Evolutionary conservation across 35 echinoderm and acorn worm species (phyloP), one percentile per base, ranked within the genome.

Genomic region (Ophiothrix spiculata): DNA sequence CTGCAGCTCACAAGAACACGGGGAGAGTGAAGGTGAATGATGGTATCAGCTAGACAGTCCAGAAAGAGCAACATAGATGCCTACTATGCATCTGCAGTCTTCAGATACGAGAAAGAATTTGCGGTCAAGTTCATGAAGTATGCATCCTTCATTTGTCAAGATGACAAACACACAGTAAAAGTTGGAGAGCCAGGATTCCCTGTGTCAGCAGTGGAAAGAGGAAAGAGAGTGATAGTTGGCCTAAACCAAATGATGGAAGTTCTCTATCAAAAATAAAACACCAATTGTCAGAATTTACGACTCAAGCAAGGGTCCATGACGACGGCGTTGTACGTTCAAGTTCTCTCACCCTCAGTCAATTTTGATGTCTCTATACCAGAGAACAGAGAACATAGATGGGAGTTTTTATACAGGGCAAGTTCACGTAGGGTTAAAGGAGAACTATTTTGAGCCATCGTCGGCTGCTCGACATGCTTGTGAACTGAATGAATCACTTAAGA

Each of bases 11-110:
- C 6, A 35, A 40, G 39, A 63, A 80, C 37, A 86, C 89, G 39
- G 89, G 82, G 3, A 84, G 49, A 54, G 0, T 90, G 19, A 85
- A 85, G 56, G 39, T 90, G 0, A 91, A 85, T 54, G 49, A 69
- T 15, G 60, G 86, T 90, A 34, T 79, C 75, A 25, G 40, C 82
- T 1, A 38, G 77, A 13, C 83, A 91, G 42, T 32, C 13, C n/a
- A 78, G 89, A 28, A 91, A 91, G 75, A 33, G 64, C 32, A 82
- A 91, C 31, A n/a, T 40, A 0, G 82, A 91, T 34, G 32, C 75
- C 0, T 64, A 91, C 42, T 90, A 91, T 91, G 89, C 89, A 2
- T 91, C 83, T 40, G 41, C 89, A 19, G 35, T 79, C 2, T 91
- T 91, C 38, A n/a, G 77, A 1, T 86, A 91, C 19, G 1, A 85